phyloP scores from a whole-genome alignment of 2,888 invertebrate genomes.

The Agapostemon virescens region DNA sequence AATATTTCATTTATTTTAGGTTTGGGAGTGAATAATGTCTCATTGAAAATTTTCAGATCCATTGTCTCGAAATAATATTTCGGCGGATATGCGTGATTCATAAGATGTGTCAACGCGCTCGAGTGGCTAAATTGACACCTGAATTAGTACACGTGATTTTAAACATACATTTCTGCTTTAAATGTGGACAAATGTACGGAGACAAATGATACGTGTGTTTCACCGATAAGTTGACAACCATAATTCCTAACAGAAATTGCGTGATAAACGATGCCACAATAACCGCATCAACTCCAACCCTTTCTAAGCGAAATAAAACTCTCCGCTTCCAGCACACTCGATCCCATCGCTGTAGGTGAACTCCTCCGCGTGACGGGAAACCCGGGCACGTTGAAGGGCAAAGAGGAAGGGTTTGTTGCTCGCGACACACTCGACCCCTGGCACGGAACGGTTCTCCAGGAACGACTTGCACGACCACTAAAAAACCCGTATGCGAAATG shows the following conservation, averaged over 20 bases:
- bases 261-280: not conserved
- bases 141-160: too few species aligned
- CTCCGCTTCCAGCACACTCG: not conserved
- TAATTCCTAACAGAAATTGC: not conserved
- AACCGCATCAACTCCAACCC: not conserved
- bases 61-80: too few species aligned
- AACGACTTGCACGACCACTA: conserved; percentile 26
- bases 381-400: not conserved
- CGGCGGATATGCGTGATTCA: too few species aligned
- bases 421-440: conserved; percentile 30
- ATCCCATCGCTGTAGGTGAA: not conserved
- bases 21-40: too few species aligned
- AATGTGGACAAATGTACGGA: too few species aligned
- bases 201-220: too few species aligned
- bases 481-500: conserved; percentile 75
- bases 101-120: too few species aligned
- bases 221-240: too few species aligned
- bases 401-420: conserved; percentile 17
- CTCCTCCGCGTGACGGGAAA: not conserved
- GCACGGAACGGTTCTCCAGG: conserved; percentile 15
- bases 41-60: too few species aligned
- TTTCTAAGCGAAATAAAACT: not conserved
- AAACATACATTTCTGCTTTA: too few species aligned
- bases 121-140: too few species aligned
- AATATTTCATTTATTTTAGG: too few species aligned